Evolutionary conservation across 1,140 invertebrate genomes (phyloP), one percentile per base, ranked within the genome.

Genomic region (Proctacanthus coquilletti): DNA sequence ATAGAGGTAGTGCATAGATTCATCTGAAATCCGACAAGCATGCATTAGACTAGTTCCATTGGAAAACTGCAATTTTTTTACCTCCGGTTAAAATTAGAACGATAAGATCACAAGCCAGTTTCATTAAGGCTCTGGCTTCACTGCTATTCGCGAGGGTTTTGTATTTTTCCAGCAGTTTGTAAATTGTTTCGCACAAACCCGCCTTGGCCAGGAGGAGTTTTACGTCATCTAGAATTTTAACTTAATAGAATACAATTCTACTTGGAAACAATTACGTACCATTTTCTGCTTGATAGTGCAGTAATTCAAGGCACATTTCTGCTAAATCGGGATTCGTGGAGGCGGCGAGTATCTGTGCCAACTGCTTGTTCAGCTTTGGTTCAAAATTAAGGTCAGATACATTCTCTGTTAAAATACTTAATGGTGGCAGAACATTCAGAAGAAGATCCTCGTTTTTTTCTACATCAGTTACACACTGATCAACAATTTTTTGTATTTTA

Each of bases 41-140:
- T 17, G 25, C 5, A 25, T 39, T 36, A 21, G 27, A 40, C 4
- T 36, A 35, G 11, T 18, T 34, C 27, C 15, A 21, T 27, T 36
- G 27, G 21, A 35, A 11, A 33, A 33, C 20, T 34, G 11, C 10
- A 38, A 39, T n/a, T n/a, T n/a, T n/a, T 51, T 64, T 65, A 86
- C 84, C 84, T 63, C 83, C 84, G 39, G 83, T 87, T 18, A 88
- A 61, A 29, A 89, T 75, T 20, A 86, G 66, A 15, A 88, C 75
- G 36, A 91, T 74, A 1, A 91, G 66, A 61, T 89, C 84, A 53
- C 84, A 87, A 31, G 84, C 81, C 49, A 82, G 70, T 60, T 87
- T 88, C 52, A 85, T 66, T 2, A 83, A 62, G 5, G 74, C 72
- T 42, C 77, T 68, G 18, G 76, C 75, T 42, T 86, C 82, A 45